phyloP scores from a whole-genome alignment of 2,797 vertebrate genomes.

The Gorsachius magnificus region DNA sequence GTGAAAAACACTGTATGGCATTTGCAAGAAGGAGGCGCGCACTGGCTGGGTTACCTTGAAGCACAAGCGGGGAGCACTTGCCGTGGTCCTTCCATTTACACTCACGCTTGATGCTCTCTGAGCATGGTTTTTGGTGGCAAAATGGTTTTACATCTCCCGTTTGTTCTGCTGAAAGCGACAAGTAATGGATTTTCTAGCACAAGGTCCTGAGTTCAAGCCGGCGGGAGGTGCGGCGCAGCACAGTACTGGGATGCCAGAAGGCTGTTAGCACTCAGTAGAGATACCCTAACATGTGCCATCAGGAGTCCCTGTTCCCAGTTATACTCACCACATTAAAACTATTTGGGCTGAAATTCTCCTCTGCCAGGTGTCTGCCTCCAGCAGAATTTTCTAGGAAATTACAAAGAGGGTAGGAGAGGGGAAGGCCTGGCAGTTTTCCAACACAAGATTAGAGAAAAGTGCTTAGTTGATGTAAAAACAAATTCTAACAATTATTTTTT shows the following conservation, averaged over 20 bases:
- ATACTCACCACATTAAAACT: background rate
- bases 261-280: background rate
- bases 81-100: background rate
- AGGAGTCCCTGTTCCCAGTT: background rate
- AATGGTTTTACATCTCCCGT: background rate
- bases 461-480: slow-evolving; percentile 9
- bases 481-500: slow-evolving; percentile 13
- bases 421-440: background rate
- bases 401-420: background rate
- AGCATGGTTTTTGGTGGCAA: background rate
- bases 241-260: background rate
- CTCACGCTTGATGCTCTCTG: background rate
- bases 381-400: slow-evolving; percentile 33
- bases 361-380: slow-evolving; percentile 32
- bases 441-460: slow-evolving; percentile 42
- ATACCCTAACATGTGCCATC: background rate
- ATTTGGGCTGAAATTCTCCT: background rate
- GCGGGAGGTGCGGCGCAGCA: background rate
- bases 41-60: slow-evolving; percentile 29
- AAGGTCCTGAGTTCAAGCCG: background rate
- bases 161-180: background rate
- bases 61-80: background rate
- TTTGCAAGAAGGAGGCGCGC: slow-evolving; percentile 17
- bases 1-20: slow-evolving; percentile 51
- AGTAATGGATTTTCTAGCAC: background rate